Evolutionary conservation across 2,888 invertebrate genomes (phyloP), one percentile per base, ranked within the genome.

Genomic region (Dryocosmus kuriphilus): DNA sequence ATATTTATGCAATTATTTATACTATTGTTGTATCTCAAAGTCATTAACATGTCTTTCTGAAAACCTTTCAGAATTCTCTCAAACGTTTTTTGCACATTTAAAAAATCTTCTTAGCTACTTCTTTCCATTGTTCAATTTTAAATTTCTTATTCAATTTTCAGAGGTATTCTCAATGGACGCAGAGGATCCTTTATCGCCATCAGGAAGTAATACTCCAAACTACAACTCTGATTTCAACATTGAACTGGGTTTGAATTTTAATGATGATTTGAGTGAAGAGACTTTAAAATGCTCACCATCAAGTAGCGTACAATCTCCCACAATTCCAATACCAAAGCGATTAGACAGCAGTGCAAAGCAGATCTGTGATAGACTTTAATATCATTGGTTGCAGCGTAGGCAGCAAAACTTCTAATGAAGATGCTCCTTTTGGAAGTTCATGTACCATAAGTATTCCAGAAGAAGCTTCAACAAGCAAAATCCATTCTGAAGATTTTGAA

Each of bases 81-180:
- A 32, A 32, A 41, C 16, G 4, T 41, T 41, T 41, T 16, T 3
- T 41, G 41, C 41, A 32, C 2, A 30, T 73, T 30, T 71, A 55
- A 22, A 38, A 61, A 61, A 22, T 32, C 8, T 38, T 73, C 27
- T 32, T 14, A 35, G 3, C 14, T 14, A 1, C 9, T 24, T 57
- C 9, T 11, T 1, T 60, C 4, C 0, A 60, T 60, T 24, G 1
- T 14, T 4, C 11, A 22, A 24, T 11, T 57, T 22, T 57, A 24
- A 57, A 24, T 11, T 14, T 9, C 16, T 60, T 7, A 16, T 27
- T 60, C 1, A 14, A 30, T 35, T 76, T 81, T 89, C 91, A 84
- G 94, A 94, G 82, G 94, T 97, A 60, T 96, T 95, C 86, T 94
- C 94, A 79, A 96, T 96, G 89, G 97, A 97, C 86, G 93, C 93